Base-by-base conservation (phyloP, 2,797 vertebrate genomes). In the Anas flavirostris region DNA sequence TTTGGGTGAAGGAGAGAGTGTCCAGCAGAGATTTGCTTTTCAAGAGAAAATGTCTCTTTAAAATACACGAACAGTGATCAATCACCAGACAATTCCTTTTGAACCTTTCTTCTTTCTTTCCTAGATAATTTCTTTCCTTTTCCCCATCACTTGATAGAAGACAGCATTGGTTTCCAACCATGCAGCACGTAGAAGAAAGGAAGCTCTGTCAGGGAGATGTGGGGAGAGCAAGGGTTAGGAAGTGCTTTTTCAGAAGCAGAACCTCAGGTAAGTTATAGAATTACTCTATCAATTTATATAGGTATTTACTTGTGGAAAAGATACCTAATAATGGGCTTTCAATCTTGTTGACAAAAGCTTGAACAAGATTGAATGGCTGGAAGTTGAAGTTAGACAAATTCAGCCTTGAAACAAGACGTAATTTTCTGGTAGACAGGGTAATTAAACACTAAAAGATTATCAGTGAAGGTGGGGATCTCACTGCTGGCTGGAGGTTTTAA, bases 311-410 rank as follows among this genome's bases (percentile, higher is more conserved):
- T 39, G 50, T 86, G 63, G 80, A 81, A 90, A 86, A 90, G 50
- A 88, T 48, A 91, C 63, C 74, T 82, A 92, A 93, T 75, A 90
- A 93, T 92, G 46, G 58, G 39, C 21, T 92, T 95, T 91, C 90
- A 88, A 82, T 93, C 88, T 92, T 94, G 77, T 94, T 95, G 91
- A 92, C 91, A 90, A 86, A 93, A 91, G 67, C 70, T 62, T 92
- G 91, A 90, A 66, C 56, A 95, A 93, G 93, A 94, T 41, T 69
- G 82, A 95, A 83, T 44, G n/a, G 16, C 43, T 92, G 53, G 58
- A 95, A 92, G 62, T 66, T 86, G 50, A 82, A 92, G 58, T 87
- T 73, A 90, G 90, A 84, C 66, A 92, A 92, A 93, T 76, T 69
- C 87, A 94, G 6, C 73, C 86, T 88, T 90, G 62, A 94, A 96